A percentile compares a stretch with the other conserved stretches of the same genome.
These are phyloP conservation scores for Endomychus coccineus DNA, from an alignment of 2,888 invertebrate genomes.

Conservation along the genomic window DNA sequence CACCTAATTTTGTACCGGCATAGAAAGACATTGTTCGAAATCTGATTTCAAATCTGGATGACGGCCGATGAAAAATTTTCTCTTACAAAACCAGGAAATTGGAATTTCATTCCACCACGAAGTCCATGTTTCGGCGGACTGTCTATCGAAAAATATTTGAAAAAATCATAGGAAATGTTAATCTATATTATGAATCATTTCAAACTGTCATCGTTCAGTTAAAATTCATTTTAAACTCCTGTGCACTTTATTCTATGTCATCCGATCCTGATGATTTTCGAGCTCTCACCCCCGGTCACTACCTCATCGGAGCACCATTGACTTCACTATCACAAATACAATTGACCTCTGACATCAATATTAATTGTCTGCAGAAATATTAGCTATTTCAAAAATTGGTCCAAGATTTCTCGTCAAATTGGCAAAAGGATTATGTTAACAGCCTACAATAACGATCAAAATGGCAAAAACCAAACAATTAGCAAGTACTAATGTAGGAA, in stretches of 20 bases:
- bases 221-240: slow-evolving; percentile 1
- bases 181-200: slow-evolving; percentile 1
- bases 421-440: too few species aligned
- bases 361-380: too few species aligned
- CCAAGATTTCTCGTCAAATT: too few species aligned
- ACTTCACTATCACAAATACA: not conserved
- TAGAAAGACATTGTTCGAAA: slow-evolving; percentile 5
- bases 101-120: not conserved
- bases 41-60: not conserved
- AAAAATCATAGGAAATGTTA: not conserved
- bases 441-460: too few species aligned
- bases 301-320: not conserved
- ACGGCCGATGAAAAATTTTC: not conserved
- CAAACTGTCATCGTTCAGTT: not conserved
- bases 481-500: too few species aligned
- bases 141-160: not conserved
- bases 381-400: too few species aligned
- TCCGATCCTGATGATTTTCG: not conserved
- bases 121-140: not conserved
- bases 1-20: slow-evolving; percentile 12
- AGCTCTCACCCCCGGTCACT: not conserved
- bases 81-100: not conserved
- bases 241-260: not conserved
- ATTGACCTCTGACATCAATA: too few species aligned
- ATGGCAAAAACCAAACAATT: too few species aligned